Conservation (phyloP, 2,113 vertebrate species). For the Podilymbus podiceps region DNA sequence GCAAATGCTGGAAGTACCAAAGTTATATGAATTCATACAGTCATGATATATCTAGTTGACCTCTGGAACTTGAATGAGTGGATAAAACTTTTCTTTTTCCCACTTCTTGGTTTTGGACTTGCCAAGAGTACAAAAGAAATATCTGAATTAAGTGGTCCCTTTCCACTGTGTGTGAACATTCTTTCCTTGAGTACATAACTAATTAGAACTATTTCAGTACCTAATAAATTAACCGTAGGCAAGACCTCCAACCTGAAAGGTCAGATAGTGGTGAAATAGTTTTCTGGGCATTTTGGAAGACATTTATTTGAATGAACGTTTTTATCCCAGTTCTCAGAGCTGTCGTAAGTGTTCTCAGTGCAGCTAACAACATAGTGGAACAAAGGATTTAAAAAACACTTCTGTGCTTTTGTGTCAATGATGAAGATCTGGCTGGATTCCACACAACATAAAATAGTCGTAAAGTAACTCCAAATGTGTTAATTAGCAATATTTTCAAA, state of each 20-base stretch:
- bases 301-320: background rate
- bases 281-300: background rate
- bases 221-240: background rate
- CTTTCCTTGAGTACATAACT: background rate
- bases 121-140: background rate
- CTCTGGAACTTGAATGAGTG: background rate
- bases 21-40: background rate
- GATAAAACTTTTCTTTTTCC: background rate
- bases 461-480: background rate
- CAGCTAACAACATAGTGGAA: background rate
- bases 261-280: background rate
- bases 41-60: background rate
- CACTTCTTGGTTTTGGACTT: background rate
- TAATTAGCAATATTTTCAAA: background rate
- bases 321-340: background rate
- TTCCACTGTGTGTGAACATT: background rate
- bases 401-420: background rate
- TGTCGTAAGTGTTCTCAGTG: background rate
- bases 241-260: background rate
- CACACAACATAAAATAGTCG: background rate
- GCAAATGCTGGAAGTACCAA: background rate
- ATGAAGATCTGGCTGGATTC: background rate
- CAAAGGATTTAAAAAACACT: background rate
- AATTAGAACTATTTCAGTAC: background rate
- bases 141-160: background rate